These are phyloP conservation scores for Salvelinus namaycush DNA, from an alignment of 2,113 vertebrate genomes.

Conservation along the genomic window DNA sequence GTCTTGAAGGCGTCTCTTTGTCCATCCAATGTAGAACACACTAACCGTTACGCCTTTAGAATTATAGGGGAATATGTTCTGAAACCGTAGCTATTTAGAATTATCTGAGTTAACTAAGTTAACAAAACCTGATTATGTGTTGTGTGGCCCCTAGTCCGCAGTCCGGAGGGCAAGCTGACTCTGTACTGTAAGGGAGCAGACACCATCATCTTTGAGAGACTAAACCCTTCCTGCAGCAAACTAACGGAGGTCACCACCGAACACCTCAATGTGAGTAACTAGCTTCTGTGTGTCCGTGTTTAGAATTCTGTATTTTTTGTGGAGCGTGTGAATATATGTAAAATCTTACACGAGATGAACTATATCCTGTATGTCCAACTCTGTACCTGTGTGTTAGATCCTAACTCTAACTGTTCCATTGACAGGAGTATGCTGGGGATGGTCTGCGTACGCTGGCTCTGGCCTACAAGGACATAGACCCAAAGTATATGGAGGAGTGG, in stretches of 20 bases:
- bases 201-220: conserved; percentile 85
- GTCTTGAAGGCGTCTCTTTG: too few relatives aligned
- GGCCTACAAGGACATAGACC: conserved; percentile 85
- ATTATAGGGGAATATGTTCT: too few relatives aligned
- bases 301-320: too few relatives aligned
- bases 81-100: too few relatives aligned
- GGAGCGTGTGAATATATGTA: background rate
- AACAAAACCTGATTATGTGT: background rate
- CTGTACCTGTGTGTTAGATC: background rate
- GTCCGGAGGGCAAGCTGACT: conserved; percentile 79
- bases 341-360: too few relatives aligned
- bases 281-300: too few relatives aligned
- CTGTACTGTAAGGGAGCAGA: conserved; percentile 96
- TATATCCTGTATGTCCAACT: too few relatives aligned
- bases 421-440: conserved; percentile 88
- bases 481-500: conserved; percentile 78
- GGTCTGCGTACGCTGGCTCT: conserved; percentile 88
- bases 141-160: conserved; percentile 72
- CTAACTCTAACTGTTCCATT: background rate
- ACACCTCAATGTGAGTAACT: conserved; percentile 86
- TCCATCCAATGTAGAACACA: too few relatives aligned
- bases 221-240: conserved; percentile 77
- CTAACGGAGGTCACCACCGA: conserved; percentile 79
- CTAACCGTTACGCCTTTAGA: too few relatives aligned
- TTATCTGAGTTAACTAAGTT: too few relatives aligned